Percentiles rank a stretch among this genome's conserved stretches.
These are phyloP conservation scores for Muscicapa comitata DNA, from an alignment of 2,797 vertebrate genomes.

Conservation along the genomic window DNA sequence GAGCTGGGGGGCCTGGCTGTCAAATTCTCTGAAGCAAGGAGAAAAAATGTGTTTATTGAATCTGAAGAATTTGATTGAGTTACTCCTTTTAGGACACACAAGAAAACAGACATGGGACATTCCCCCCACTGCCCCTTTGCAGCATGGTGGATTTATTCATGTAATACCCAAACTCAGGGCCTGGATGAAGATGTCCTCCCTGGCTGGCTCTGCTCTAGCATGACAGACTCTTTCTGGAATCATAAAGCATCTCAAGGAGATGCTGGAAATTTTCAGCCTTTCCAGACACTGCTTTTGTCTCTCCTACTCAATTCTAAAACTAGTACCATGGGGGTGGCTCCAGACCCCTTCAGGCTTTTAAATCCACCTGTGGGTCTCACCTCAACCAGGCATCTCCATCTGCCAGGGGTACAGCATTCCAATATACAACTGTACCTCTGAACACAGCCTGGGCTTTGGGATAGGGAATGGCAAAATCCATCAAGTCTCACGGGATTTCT, in stretches of 20 bases:
- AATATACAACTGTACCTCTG: not conserved
- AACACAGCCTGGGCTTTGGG: not conserved
- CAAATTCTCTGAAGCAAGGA: not conserved
- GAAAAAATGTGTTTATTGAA: not conserved
- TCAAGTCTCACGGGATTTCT: not conserved
- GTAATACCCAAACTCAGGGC: not conserved
- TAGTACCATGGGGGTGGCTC: conserved; percentile 10
- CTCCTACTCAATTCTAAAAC: conserved; percentile 49
- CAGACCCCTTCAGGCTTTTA: not conserved
- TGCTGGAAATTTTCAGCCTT: not conserved
- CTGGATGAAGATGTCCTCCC: not conserved
- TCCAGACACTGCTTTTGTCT: not conserved
- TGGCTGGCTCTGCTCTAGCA: not conserved
- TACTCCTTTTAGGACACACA: not conserved
- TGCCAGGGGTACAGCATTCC: not conserved
- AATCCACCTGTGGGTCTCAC: conserved; percentile 35
- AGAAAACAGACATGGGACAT: not conserved
- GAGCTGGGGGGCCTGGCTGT: not conserved
- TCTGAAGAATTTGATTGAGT: not conserved
- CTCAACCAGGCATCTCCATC: conserved; percentile 5
- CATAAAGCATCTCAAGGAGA: not conserved
- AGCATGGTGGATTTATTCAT: not conserved
- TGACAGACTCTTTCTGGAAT: not conserved
- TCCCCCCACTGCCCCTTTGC: not conserved
- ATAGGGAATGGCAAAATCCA: not conserved